Evolutionary conservation across 2,113 vertebrate genomes (phyloP), one percentile per base, ranked within the genome.

Genomic region (Mungos mungo): DNA sequence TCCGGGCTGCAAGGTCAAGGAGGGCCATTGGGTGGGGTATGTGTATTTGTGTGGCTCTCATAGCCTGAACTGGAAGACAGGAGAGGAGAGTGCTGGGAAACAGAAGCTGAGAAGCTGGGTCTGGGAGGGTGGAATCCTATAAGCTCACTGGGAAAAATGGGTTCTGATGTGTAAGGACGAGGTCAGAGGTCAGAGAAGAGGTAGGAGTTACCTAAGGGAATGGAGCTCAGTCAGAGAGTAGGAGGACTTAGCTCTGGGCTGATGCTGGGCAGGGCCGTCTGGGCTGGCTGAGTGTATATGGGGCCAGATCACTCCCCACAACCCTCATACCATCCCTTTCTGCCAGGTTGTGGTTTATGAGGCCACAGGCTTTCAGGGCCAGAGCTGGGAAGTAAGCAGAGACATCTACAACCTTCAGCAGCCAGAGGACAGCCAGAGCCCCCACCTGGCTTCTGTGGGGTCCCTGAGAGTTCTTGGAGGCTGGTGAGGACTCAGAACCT

Each of bases 401-500:
- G 99, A 99, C 96, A 98, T 99, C 97, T 99, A 98, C 0, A 99
- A 99, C 97, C 98, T 99, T 96, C 99, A 99, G 95, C 88, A 98
- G 47, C 98, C 98, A 68, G 96, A 80, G 14, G 96, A 99, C 93
- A 94, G 98, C 68, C 99, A 38, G 94, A 98, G 97, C 1, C 97
- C 97, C 57, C 79, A 98, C 23, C 14, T 99, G 99, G 95, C 98
- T 98, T 99, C 96, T 0, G 98, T 98, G 19, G 99, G 99, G 71
- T 99, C 99, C 88, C 96, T 99, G 31, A 99, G 98, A 27, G 98
- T 99, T 50, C 81, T 98, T 29, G 99, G 99, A 0, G 99, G 99
- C 97, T 99, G 99, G 99, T 99, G 98, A 99, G 99, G 83, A 91
- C 77, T 87, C 57, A 19, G 50, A 12, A 92, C 29, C 52, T 74